Conservation (phyloP, 2,113 vertebrate species). For the Aramus guarauna region DNA sequence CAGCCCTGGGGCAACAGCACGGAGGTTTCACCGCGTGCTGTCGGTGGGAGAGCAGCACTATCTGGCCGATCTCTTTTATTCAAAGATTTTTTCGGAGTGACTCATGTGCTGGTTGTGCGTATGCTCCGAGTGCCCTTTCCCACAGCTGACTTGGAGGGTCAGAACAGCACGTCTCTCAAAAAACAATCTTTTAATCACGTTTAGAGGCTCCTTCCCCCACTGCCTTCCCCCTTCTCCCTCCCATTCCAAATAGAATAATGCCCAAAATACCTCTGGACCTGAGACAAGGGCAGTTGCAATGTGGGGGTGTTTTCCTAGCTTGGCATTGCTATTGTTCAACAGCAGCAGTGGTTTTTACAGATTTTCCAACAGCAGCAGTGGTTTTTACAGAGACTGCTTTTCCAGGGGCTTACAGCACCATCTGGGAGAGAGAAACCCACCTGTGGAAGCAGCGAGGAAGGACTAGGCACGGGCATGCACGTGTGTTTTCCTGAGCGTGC, state of each 20-base stretch:
- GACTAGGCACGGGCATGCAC: rapidly evolving
- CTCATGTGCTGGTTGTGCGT: neutral
- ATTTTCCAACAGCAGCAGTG: neutral
- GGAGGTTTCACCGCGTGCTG: neutral
- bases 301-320: too few species aligned
- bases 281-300: rapidly evolving
- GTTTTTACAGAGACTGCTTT: neutral
- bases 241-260: neutral
- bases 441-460: too few species aligned
- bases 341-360: neutral
- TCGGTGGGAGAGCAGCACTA: neutral
- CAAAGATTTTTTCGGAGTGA: neutral
- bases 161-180: neutral
- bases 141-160: neutral
- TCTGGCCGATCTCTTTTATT: neutral
- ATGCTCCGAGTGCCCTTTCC: neutral
- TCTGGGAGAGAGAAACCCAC: neutral
- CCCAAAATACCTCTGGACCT: neutral
- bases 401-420: neutral
- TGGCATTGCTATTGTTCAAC: neutral
- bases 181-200: neutral
- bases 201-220: neutral
- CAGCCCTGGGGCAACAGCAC: neutral
- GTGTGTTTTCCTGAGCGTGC: neutral
- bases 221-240: rapidly evolving